A percentile compares a stretch with the other conserved stretches of the same genome.
These are phyloP conservation scores for Hololepta plana DNA, from an alignment of 2,888 invertebrate genomes.

Conservation along the genomic window DNA sequence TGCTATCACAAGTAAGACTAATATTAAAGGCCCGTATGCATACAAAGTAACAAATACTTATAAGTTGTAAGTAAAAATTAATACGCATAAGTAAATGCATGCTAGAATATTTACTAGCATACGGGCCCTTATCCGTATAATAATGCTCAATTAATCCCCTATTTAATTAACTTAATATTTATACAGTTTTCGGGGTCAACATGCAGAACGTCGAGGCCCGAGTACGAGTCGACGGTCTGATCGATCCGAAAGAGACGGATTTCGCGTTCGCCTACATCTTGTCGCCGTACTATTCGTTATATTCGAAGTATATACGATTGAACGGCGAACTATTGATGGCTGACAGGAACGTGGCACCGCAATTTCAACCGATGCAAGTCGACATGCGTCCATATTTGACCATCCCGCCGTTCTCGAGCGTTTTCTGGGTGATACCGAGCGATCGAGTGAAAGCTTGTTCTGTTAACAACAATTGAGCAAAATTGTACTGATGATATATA, in stretches of 20 bases:
- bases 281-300: slow-evolving; percentile 23
- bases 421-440: no score
- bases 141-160: neutral
- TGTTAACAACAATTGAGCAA: no score
- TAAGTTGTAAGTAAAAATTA: no score
- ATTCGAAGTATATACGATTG: slow-evolving; percentile 14
- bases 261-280: slow-evolving; percentile 30
- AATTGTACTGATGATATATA: no score
- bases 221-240: slow-evolving; percentile 26
- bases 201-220: slow-evolving; percentile 30
- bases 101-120: no score
- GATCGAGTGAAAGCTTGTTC: no score
- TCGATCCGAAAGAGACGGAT: slow-evolving; percentile 5
- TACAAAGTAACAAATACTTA: neutral
- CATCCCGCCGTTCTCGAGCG: no score
- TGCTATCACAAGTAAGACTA: slow-evolving; percentile 26
- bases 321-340: neutral
- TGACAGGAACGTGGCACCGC: no score
- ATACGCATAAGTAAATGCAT: no score
- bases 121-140: no score
- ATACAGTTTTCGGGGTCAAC: slow-evolving; percentile 39
- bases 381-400: no score
- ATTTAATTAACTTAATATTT: slow-evolving; percentile 4
- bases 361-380: no score
- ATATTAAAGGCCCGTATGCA: neutral